Base-by-base conservation (phyloP, 2,888 invertebrate genomes). In the Epinotia bilunana region DNA sequence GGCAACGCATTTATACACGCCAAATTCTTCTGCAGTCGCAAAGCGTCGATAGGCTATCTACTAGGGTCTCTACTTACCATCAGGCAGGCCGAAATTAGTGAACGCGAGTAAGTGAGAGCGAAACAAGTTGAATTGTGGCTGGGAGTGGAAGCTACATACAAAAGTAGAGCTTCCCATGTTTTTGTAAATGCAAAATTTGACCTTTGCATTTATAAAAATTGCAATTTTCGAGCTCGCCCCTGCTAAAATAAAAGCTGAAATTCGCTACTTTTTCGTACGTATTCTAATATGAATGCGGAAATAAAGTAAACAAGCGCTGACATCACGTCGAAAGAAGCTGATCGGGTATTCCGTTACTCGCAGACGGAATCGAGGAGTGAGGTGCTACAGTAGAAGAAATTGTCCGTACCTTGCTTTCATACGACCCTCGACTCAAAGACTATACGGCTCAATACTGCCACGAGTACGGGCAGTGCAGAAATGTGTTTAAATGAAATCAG, bases 261-360 rank as follows among this genome's bases (percentile, higher is more conserved):
- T 60, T 65, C 70, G 16, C 43, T 60, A 72, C 58, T 74, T 74
- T 74, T 67, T 72, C 65, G 61, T 43, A 20, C 18, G 67, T 33
- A 55, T 71, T 53, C 49, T 70, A 60, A 71, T 53, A 71, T 74
- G 80, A 81, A 83, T 83, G 82, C 79, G 79, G 79, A 83, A 84
- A 80, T 81, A 84, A 86, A 86, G 86, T 86, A 89, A 84, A 85
- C 84, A 84, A 83, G 84, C 58, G n/a, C 74, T 76, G 78, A 72
- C 77, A 69, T 77, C 83, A 83, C 82, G 76, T 83, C 78, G 82
- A 84, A 88, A 88, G 88, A 85, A 87, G 82, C 86, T 89, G 91
- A 92, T 93, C 88, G 88, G 83, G 85, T 89, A 93, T 93, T 93
- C 92, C 81, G 90, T 93, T 91, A 89, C 87, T 84, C 87, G 87